Evolutionary conservation across 2,888 invertebrate genomes (phyloP).

Genomic region (Maniola hyperantus): DNA sequence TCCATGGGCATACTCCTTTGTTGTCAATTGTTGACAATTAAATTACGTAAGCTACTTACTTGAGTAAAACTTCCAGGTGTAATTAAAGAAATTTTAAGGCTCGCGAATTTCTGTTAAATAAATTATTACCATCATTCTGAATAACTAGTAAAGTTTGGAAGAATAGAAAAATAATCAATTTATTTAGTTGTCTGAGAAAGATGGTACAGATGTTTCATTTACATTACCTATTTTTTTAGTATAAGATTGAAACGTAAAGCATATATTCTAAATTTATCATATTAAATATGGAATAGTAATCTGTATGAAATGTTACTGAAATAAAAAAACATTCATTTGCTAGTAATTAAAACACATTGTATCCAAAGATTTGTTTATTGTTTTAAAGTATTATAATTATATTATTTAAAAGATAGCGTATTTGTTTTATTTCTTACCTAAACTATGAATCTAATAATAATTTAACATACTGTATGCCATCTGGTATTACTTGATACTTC

Average conservation of each 20-base stretch:
- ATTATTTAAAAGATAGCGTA: slow-evolving; percentile 52
- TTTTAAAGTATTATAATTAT: slow-evolving; percentile 70
- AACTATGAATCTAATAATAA: slow-evolving; percentile 27
- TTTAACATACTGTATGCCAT: background rate
- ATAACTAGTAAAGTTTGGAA: no score
- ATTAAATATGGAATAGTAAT: slow-evolving; percentile 46
- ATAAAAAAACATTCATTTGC: slow-evolving; percentile 40
- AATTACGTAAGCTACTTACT: no score
- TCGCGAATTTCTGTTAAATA: no score
- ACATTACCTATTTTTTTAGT: slow-evolving; percentile 25
- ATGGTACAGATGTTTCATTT: background rate
- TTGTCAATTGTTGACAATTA: no score
- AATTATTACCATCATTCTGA: no score
- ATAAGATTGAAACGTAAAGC: slow-evolving; percentile 61
- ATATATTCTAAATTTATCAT: slow-evolving; percentile 78
- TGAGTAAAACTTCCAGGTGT: no score
- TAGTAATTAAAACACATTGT: slow-evolving; percentile 61
- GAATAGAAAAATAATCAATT: no score
- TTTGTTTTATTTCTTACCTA: slow-evolving; percentile 53
- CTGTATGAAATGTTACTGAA: slow-evolving; percentile 22
- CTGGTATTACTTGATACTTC: slow-evolving; percentile 80
- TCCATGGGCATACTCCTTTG: no score
- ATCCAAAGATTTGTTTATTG: slow-evolving; percentile 74
- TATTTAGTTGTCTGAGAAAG: no score
- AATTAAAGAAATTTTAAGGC: no score